Conservation (phyloP, 2,113 vertebrate genomes). For the Megaleporinus macrocephalus region DNA sequence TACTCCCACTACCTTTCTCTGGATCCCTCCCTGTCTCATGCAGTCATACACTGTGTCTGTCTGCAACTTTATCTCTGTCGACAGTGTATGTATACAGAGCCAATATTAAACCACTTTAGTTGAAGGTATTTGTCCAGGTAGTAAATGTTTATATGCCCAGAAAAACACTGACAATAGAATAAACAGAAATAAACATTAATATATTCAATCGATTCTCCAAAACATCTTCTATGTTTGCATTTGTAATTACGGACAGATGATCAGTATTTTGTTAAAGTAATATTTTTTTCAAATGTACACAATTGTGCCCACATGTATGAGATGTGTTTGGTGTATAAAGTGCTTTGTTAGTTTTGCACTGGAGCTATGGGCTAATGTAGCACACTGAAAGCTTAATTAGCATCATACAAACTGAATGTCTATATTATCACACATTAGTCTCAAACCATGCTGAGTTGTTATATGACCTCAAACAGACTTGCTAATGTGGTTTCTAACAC, state of each 20-base stretch:
- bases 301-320: too few species aligned
- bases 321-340: too few species aligned
- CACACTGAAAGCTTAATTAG: not conserved
- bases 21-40: not conserved
- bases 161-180: too few species aligned
- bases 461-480: too few species aligned
- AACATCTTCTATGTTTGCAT: too few species aligned
- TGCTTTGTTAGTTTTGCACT: too few species aligned
- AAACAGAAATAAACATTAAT: too few species aligned
- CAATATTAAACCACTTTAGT: not conserved
- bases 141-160: not conserved
- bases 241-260: too few species aligned
- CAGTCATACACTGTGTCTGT: not conserved
- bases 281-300: too few species aligned
- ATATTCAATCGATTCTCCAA: too few species aligned
- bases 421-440: not conserved
- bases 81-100: not conserved
- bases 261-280: too few species aligned
- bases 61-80: not conserved
- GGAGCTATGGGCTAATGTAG: not conserved
- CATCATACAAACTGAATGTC: too few species aligned
- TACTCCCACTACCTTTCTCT: constrained; percentile 3
- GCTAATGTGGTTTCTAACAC: not conserved
- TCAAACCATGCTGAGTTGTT: not conserved
- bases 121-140: not conserved